Evolutionary conservation across 2,888 invertebrate genomes (phyloP).

Genomic region (Drosophila glabriapex): DNA sequence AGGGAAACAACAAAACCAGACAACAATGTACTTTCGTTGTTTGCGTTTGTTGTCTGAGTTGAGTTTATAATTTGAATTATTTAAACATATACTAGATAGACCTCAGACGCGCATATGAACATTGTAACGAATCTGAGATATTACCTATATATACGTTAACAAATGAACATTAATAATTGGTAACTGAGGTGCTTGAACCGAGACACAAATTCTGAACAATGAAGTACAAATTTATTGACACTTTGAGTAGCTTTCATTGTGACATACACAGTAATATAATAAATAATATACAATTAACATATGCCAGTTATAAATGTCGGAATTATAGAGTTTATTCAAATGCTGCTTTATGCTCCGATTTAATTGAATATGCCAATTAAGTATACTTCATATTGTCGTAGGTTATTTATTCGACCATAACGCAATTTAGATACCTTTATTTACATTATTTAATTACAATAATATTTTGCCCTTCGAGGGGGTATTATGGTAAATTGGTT

Average conservation of each 20-base stretch:
- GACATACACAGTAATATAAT: neutral
- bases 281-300: too few relatives aligned
- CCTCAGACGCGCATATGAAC: neutral
- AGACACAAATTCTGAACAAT: neutral
- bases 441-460: neutral
- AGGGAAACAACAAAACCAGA: neutral
- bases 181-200: constrained; percentile 48
- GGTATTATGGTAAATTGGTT: neutral
- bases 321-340: neutral
- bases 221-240: neutral
- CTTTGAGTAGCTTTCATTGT: neutral
- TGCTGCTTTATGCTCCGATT: neutral
- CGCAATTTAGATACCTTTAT: neutral
- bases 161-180: constrained; percentile 24
- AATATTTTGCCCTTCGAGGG: neutral
- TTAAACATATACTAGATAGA: neutral
- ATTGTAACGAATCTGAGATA: constrained; percentile 14
- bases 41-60: neutral
- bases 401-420: neutral
- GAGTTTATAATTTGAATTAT: neutral
- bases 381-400: neutral
- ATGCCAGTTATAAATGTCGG: neutral
- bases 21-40: constrained; percentile 8
- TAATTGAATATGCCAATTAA: neutral
- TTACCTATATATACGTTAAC: neutral